Percentiles rank a stretch among this genome's conserved stretches.
Conservation (phyloP, 1,140 invertebrate genomes). For the Bursaphelenchus mucronatus region DNA sequence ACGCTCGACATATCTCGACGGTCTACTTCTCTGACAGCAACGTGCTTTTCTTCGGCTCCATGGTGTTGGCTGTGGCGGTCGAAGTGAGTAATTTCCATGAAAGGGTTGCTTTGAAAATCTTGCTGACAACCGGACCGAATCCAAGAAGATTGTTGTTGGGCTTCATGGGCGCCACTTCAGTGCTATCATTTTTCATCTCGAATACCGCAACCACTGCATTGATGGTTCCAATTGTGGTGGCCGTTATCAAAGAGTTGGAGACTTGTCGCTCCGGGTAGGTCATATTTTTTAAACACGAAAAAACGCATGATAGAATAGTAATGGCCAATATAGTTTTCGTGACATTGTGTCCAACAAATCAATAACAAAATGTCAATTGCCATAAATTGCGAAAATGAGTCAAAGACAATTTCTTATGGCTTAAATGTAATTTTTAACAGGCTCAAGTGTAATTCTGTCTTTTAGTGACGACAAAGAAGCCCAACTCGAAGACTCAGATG, state of each 20-base stretch:
- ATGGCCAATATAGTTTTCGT: neutral
- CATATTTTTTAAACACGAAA: neutral
- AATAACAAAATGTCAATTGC: neutral
- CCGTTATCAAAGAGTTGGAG: slow-evolving; percentile 48
- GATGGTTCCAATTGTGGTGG: slow-evolving; percentile 49
- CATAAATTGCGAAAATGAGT: neutral
- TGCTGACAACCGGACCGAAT: slow-evolving; percentile 42
- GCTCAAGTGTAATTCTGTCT: neutral
- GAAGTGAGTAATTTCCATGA: slow-evolving; percentile 79
- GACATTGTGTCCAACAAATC: neutral
- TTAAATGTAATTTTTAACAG: slow-evolving; percentile 18
- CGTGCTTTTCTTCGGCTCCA: slow-evolving; percentile 72
- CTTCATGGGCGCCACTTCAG: slow-evolving; percentile 31
- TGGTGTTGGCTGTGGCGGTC: slow-evolving; percentile 78
- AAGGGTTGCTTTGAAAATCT: slow-evolving; percentile 73
- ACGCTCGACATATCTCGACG: slow-evolving; percentile 53
- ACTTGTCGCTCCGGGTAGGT: slow-evolving; percentile 39
- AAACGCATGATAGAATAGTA: neutral
- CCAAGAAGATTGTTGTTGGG: slow-evolving; percentile 46
- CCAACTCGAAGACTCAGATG: slow-evolving; percentile 22
- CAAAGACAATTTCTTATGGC: neutral
- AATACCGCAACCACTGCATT: slow-evolving; percentile 59
- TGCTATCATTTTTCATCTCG: slow-evolving; percentile 63
- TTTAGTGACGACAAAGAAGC: slow-evolving; percentile 29
- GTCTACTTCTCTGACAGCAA: slow-evolving; percentile 69